These are phyloP conservation scores for Digitonthophagus gazella DNA, from an alignment of 2,888 invertebrate genomes.

Conservation along the genomic window DNA sequence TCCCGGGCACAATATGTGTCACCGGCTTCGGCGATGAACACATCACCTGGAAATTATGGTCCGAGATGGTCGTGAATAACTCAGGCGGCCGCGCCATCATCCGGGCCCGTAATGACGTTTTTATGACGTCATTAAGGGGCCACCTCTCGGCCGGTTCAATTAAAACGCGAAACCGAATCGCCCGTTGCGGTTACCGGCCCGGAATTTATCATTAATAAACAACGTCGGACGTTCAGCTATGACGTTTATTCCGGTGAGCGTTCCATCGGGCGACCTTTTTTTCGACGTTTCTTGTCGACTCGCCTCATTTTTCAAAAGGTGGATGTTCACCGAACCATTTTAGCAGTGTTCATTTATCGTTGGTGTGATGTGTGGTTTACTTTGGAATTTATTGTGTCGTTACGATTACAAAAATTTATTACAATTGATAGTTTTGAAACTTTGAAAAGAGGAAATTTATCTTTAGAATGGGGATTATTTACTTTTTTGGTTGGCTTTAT, in stretches of 20 bases:
- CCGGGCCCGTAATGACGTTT: constrained; percentile 11
- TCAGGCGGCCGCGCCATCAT: constrained; percentile 11
- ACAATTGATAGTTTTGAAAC: too few relatives aligned
- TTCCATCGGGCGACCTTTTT: too few relatives aligned
- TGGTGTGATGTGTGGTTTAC: too few relatives aligned
- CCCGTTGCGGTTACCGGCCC: neutral
- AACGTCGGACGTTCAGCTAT: neutral
- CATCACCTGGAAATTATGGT: constrained; percentile 15
- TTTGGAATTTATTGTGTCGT: neutral
- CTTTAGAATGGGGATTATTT: too few relatives aligned
- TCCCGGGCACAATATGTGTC: constrained; percentile 7
- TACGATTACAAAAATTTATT: too few relatives aligned
- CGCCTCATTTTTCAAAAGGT: too few relatives aligned
- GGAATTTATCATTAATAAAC: constrained; percentile 15
- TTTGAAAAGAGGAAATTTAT: too few relatives aligned
- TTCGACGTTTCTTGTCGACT: too few relatives aligned
- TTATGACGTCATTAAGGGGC: constrained; percentile 12
- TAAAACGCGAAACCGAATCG: constrained; percentile 7
- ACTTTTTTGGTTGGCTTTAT: too few relatives aligned
- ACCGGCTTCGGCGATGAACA: constrained; percentile 5
- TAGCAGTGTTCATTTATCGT: too few relatives aligned
- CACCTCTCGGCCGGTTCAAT: constrained; percentile 6
- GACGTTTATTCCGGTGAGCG: constrained; percentile 8
- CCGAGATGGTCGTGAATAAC: constrained; percentile 7
- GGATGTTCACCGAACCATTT: too few relatives aligned